Conservation (phyloP, 1,140 invertebrate genomes). For the Orchesella cincta region DNA sequence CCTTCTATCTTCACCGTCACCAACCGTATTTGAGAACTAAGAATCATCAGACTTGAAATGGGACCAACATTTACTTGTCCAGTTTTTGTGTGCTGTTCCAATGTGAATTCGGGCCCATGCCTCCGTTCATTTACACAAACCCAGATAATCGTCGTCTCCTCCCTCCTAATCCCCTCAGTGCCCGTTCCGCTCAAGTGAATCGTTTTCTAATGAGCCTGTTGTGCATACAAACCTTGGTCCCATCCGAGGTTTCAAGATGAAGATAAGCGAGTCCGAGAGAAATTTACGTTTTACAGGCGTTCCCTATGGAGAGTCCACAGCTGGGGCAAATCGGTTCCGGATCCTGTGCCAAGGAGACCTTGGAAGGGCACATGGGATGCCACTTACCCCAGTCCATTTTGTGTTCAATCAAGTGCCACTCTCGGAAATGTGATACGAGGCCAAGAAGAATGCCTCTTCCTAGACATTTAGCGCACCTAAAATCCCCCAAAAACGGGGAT, state of each 20-base stretch:
- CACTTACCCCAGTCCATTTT: slow-evolving; percentile 24
- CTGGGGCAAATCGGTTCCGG: slow-evolving; percentile 34
- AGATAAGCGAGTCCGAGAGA: slow-evolving; percentile 28
- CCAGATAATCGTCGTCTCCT: neutral
- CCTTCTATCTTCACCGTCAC: too few species aligned
- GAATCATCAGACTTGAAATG: too few species aligned
- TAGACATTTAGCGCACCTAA: too few species aligned
- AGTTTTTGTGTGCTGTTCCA: neutral
- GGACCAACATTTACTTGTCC: too few species aligned
- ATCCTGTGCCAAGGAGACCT: slow-evolving; percentile 3
- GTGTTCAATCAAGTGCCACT: slow-evolving; percentile 26
- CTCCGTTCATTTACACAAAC: slow-evolving; percentile 1
- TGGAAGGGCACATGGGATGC: slow-evolving; percentile 28
- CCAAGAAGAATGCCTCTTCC: slow-evolving; percentile 33
- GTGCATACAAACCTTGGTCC: neutral
- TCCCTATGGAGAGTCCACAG: slow-evolving; percentile 41
- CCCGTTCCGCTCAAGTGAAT: neutral
- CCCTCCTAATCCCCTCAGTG: neutral
- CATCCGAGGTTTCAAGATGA: slow-evolving; percentile 32
- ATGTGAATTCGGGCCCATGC: neutral
- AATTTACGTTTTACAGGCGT: slow-evolving; percentile 45
- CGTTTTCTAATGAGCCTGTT: neutral
- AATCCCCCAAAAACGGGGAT: too few species aligned
- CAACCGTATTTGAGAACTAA: too few species aligned
- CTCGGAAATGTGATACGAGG: slow-evolving; percentile 12